A percentile compares a stretch with the other conserved stretches of the same genome.
Evolutionary conservation across 2,797 vertebrate genomes (phyloP).

Genomic region (Tokudaia tokunoshimensis): DNA sequence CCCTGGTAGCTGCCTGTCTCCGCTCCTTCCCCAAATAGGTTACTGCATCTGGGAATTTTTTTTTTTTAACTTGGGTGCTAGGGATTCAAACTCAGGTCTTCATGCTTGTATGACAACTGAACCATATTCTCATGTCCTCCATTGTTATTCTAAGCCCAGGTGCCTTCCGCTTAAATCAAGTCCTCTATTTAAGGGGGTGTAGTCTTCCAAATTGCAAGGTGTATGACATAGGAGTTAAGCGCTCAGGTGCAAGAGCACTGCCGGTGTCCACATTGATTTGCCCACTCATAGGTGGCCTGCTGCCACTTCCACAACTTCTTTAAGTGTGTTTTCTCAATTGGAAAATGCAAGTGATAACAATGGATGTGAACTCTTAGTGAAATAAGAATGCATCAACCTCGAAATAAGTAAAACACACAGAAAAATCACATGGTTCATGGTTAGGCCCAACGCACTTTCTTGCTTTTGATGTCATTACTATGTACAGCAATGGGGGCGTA

Average conservation of each 20-base stretch:
- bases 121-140: background rate
- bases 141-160: background rate
- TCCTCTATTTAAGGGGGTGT: constrained; percentile 37
- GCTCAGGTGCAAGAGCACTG: background rate
- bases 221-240: background rate
- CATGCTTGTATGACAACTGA: background rate
- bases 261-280: background rate
- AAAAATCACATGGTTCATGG: background rate
- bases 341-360: constrained; percentile 17
- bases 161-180: background rate
- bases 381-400: constrained; percentile 1
- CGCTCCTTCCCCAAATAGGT: background rate
- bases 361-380: background rate
- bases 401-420: constrained; percentile 26
- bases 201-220: constrained; percentile 22
- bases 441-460: background rate
- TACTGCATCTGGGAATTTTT: background rate
- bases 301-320: background rate
- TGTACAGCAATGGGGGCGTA: background rate
- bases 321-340: constrained; percentile 30
- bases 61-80: background rate
- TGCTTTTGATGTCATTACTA: background rate
- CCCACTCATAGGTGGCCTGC: constrained; percentile 9
- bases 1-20: background rate
- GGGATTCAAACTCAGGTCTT: background rate